A percentile compares a stretch with the other conserved stretches of the same genome.
Conservation (phyloP, 2,797 vertebrate genomes). For the Pelodytes ibericus region DNA sequence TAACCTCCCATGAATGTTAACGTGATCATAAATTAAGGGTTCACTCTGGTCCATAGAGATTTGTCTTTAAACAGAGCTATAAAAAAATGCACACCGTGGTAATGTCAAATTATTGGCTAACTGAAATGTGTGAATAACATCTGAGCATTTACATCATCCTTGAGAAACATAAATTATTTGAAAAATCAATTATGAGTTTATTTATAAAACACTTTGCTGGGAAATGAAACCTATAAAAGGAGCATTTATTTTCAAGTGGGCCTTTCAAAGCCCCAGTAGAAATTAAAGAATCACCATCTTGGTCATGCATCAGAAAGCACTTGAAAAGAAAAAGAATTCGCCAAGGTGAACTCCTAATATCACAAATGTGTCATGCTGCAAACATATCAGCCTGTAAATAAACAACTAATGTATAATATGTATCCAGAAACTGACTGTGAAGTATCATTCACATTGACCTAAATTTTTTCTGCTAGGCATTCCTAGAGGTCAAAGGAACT, state of each 20-base stretch:
- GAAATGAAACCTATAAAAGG: background rate
- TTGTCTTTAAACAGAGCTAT: background rate
- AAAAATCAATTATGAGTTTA: conserved; percentile 5
- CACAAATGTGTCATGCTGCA: background rate
- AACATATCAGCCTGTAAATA: conserved; percentile 12
- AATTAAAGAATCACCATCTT: background rate
- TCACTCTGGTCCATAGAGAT: background rate
- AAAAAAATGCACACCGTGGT: background rate
- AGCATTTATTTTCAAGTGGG: background rate
- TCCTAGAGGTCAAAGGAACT: conserved; percentile 35
- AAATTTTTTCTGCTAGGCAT: conserved; percentile 9
- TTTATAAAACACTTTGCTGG: background rate
- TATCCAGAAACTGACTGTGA: background rate
- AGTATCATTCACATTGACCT: conserved; percentile 19
- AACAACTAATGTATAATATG: conserved; percentile 2
- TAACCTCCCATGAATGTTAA: background rate
- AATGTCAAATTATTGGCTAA: background rate
- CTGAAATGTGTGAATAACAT: background rate
- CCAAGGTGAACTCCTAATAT: conserved; percentile 1
- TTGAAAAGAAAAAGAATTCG: background rate
- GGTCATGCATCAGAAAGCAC: background rate
- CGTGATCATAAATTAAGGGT: background rate
- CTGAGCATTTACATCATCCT: background rate
- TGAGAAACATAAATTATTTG: background rate
- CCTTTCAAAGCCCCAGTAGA: background rate